These are phyloP conservation scores for Caenorhabditis sinica DNA, from an alignment of 2,888 invertebrate species.

Conservation along the genomic window DNA sequence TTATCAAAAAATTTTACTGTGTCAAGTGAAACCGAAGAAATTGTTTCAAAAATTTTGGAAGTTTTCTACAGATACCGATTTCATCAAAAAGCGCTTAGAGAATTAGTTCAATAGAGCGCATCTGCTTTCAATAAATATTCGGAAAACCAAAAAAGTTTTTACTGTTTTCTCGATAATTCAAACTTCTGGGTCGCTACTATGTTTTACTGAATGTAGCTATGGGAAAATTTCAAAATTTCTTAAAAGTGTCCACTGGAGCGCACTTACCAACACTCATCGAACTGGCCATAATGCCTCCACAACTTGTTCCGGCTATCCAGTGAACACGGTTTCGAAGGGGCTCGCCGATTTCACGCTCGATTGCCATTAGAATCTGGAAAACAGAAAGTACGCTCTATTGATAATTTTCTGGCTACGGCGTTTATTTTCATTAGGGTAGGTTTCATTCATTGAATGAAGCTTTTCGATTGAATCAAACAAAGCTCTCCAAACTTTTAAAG, in stretches of 20 bases:
- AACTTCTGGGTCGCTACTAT: background rate
- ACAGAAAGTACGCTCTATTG: background rate
- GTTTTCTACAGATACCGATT: background rate
- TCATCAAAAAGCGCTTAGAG: background rate
- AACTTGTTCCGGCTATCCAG: constrained; percentile 72
- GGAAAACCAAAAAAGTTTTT: too few relatives aligned
- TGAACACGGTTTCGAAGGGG: constrained; percentile 61
- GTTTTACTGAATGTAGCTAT: background rate
- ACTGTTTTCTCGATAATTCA: too few relatives aligned
- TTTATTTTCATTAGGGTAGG: background rate
- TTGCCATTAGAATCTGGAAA: constrained; percentile 64
- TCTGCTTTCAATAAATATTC: too few relatives aligned
- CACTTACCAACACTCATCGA: constrained; percentile 61
- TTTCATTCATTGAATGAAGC: too few relatives aligned
- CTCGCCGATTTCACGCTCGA: constrained; percentile 64
- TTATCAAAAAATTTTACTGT: background rate
- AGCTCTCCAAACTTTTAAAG: background rate
- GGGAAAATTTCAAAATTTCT: background rate
- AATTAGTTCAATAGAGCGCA: background rate
- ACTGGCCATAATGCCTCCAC: constrained; percentile 69
- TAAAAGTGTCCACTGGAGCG: background rate
- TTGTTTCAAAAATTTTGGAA: background rate
- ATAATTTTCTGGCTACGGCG: background rate
- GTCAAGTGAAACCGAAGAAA: too few relatives aligned
- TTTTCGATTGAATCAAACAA: too few relatives aligned